Conservation (phyloP, 1,140 invertebrate genomes). For the Drosophila sproati region DNA sequence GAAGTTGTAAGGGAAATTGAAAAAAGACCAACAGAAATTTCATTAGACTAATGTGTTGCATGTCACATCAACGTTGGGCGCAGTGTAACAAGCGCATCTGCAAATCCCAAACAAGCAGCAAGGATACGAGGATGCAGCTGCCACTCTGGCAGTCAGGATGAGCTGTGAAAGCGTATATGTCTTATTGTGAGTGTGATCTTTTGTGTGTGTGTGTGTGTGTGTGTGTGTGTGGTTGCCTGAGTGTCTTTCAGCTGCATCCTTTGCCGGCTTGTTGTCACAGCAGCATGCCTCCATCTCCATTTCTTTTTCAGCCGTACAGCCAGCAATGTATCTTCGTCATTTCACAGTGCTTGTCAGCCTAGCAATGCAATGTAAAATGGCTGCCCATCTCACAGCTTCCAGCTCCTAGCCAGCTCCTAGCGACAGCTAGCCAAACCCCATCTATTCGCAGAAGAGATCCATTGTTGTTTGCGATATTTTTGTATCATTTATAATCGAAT, state of each 20-base stretch:
- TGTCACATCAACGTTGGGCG: conserved; percentile 72
- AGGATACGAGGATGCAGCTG: conserved; percentile 6
- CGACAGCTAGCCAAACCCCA: conserved; percentile 6
- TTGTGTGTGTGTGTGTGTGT: conserved; percentile 1
- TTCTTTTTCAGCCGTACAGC: conserved; percentile 25
- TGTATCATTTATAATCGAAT: conserved; percentile 40
- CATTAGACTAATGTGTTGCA: conserved; percentile 79
- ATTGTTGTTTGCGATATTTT: conserved; percentile 54
- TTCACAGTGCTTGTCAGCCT: conserved; percentile 71
- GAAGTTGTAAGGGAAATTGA: background rate
- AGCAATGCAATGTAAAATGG: conserved; percentile 67
- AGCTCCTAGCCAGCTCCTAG: conserved; percentile 2
- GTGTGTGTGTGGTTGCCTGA: conserved; percentile 14
- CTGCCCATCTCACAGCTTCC: conserved; percentile 11
- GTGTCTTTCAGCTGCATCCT: conserved; percentile 57
- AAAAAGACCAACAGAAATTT: conserved; percentile 50
- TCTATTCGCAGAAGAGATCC: conserved; percentile 42
- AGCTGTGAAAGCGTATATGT: conserved; percentile 37
- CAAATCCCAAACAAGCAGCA: conserved; percentile 72
- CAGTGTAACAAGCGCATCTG: conserved; percentile 69
- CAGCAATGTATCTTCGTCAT: conserved; percentile 74
- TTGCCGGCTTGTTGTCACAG: conserved; percentile 66
- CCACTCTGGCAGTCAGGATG: conserved; percentile 31
- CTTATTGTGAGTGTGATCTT: background rate
- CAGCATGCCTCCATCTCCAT: conserved; percentile 39